Conservation (phyloP, 2,797 vertebrate genomes). For the Rousettus madagascariensis region DNA sequence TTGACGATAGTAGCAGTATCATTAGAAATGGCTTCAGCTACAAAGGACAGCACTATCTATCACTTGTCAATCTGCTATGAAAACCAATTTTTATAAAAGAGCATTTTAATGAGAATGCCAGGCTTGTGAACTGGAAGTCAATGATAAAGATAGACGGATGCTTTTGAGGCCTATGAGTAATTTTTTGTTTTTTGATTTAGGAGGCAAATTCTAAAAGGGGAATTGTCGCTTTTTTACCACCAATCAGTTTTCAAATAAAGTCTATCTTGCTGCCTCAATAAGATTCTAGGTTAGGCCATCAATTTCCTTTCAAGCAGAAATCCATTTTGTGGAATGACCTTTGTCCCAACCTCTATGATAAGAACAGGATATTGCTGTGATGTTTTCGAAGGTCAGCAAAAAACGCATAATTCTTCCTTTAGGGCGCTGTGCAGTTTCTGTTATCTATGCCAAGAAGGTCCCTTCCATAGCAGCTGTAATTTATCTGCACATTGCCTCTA, state of each 20-base stretch:
- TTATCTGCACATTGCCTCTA: background rate
- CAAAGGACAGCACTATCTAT: background rate
- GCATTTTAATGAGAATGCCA: background rate
- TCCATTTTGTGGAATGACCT: background rate
- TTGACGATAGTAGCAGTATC: background rate
- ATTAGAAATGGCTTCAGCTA: background rate
- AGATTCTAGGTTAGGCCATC: background rate
- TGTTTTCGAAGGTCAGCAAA: background rate
- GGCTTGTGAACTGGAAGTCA: background rate
- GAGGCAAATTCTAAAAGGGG: background rate
- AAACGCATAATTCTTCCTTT: background rate
- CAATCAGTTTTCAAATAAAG: background rate
- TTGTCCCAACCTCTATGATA: background rate
- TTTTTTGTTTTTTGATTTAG: background rate
- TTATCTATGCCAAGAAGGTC: rapidly evolving
- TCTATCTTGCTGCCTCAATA: background rate
- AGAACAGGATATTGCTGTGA: background rate
- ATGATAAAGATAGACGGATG: background rate
- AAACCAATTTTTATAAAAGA: constrained; percentile 24
- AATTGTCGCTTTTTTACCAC: background rate
- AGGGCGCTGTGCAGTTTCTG: rapidly evolving
- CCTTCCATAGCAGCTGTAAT: background rate
- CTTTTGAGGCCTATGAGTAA: background rate
- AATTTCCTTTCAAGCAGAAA: background rate
- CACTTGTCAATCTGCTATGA: background rate